phyloP scores from a whole-genome alignment of 2,797 vertebrate species.

The Zalophus californianus region DNA sequence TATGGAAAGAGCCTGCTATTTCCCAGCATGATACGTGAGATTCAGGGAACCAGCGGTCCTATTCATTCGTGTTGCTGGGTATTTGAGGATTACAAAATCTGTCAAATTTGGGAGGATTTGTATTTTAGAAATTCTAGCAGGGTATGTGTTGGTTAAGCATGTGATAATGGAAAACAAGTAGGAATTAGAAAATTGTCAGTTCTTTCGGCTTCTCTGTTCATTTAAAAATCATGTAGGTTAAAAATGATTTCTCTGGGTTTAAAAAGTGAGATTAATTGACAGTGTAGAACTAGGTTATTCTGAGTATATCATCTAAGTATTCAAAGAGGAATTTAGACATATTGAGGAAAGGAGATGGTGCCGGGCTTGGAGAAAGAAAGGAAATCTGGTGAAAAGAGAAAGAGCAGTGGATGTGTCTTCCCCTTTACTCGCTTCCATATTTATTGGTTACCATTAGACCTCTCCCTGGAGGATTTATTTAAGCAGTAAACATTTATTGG shows the following conservation, averaged over 20 bases:
- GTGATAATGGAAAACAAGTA: neutral
- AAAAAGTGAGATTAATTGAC: slow-evolving; percentile 50
- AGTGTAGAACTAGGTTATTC: neutral
- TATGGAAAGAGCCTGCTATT: neutral
- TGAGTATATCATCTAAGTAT: neutral
- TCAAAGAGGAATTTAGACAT: neutral
- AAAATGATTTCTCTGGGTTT: slow-evolving; percentile 33
- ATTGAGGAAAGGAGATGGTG: neutral
- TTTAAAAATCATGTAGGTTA: slow-evolving; percentile 59
- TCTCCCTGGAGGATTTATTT: slow-evolving; percentile 69
- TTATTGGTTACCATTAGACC: slow-evolving; percentile 36
- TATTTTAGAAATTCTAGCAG: slow-evolving; percentile 40
- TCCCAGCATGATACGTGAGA: neutral
- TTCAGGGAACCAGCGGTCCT: neutral
- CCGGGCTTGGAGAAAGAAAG: neutral
- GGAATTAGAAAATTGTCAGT: neutral
- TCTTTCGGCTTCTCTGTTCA: slow-evolving; percentile 4
- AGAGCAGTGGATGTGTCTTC: neutral
- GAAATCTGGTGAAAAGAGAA: neutral
- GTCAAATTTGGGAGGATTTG: neutral
- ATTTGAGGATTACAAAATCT: neutral
- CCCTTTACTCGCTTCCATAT: neutral
- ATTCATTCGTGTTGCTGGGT: neutral
- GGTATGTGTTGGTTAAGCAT: neutral
- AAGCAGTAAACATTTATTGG: slow-evolving; percentile 70